A percentile compares a stretch with the other conserved stretches of the same genome.
Evolutionary conservation across 2,797 vertebrate genomes (phyloP).

Genomic region (Tenualosa ilisha): DNA sequence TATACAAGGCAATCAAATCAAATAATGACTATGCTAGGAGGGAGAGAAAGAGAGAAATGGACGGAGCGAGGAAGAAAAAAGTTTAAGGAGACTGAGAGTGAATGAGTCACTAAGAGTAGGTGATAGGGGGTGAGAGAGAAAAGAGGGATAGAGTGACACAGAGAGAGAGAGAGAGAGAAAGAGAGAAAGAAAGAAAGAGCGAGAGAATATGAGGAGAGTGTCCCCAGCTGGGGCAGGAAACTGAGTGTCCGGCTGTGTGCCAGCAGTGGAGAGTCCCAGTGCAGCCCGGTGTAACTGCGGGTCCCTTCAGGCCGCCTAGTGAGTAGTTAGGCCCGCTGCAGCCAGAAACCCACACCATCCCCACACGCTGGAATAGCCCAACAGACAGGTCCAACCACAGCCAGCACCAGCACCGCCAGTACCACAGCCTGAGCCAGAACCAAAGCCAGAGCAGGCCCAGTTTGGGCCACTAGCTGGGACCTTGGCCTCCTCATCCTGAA

Average conservation of each 20-base stretch:
- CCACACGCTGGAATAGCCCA: conserved; percentile 73
- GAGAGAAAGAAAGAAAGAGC: not conserved
- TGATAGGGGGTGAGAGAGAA: not conserved
- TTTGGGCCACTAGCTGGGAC: conserved; percentile 63
- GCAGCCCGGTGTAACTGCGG: conserved; percentile 59
- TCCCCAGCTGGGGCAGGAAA: conserved; percentile 56
- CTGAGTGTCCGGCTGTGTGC: conserved; percentile 71
- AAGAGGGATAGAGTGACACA: conserved; percentile 2
- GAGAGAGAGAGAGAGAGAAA: not conserved
- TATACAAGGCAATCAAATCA: not conserved
- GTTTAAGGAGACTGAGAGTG: not conserved
- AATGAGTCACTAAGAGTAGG: not conserved
- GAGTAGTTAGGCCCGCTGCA: conserved; percentile 51
- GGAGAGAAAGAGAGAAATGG: not conserved
- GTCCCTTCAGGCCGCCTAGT: conserved; percentile 52
- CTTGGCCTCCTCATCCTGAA: not conserved
- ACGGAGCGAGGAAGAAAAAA: not conserved
- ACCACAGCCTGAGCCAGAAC: conserved; percentile 51
- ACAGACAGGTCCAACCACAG: conserved; percentile 31
- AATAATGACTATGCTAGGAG: not conserved
- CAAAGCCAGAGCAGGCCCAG: conserved; percentile 70
- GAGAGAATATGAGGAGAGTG: conserved; percentile 40
- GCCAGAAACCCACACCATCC: conserved; percentile 81
- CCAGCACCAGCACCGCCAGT: conserved; percentile 48
- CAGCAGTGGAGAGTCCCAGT: conserved; percentile 55